phyloP scores from a whole-genome alignment of 2,113 vertebrate genomes.

The Chaetura pelagica region DNA sequence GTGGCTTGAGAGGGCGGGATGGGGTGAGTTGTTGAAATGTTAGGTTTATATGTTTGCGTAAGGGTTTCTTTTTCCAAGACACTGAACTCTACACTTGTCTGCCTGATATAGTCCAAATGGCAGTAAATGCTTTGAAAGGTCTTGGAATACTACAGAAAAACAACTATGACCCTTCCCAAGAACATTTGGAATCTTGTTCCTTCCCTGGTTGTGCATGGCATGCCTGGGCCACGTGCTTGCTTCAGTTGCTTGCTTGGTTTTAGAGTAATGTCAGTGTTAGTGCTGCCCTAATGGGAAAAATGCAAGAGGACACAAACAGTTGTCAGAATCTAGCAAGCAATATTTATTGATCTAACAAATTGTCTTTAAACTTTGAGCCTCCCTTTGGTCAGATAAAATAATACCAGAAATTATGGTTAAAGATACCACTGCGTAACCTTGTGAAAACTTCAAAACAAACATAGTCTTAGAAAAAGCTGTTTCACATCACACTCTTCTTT shows the following conservation, averaged over 20 bases:
- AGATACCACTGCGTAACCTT: neutral
- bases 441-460: neutral
- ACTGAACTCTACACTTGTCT: neutral
- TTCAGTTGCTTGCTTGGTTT: neutral
- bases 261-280: neutral
- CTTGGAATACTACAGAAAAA: neutral
- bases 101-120: neutral
- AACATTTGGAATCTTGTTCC: neutral
- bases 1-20: neutral
- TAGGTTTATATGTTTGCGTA: neutral
- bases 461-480: neutral
- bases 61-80: neutral
- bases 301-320: neutral
- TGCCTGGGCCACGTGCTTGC: rapidly evolving
- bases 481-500: neutral
- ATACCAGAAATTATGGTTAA: neutral
- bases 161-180: neutral
- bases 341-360: neutral
- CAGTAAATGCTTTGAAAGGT: neutral
- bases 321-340: neutral
- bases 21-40: neutral
- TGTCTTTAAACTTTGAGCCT: neutral
- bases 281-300: neutral
- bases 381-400: neutral
- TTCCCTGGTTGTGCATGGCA: neutral